Conservation (phyloP, 2,888 invertebrate species). For the Chirona hameri region DNA sequence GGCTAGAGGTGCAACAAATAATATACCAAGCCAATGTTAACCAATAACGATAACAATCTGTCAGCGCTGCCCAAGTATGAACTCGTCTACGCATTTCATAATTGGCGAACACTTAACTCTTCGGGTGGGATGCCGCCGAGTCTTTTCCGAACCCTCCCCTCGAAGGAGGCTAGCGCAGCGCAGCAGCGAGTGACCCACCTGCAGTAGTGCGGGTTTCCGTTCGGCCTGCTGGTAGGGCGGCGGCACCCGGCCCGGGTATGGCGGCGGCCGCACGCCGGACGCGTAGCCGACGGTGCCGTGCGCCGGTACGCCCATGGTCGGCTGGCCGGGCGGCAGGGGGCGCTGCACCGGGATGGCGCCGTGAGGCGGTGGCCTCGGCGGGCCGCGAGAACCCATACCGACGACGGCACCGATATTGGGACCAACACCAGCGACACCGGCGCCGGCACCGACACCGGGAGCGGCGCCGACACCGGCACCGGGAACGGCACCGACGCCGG, state of each 20-base stretch:
- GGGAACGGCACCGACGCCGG: neutral
- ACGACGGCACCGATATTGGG: neutral
- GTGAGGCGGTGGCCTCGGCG: constrained; percentile 8
- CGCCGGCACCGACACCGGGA: too few relatives aligned
- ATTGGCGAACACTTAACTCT: too few relatives aligned
- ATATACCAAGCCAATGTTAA: too few relatives aligned
- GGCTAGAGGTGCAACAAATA: too few relatives aligned
- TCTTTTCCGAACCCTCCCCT: too few relatives aligned
- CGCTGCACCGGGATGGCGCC: constrained; percentile 2
- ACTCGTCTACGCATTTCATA: too few relatives aligned
- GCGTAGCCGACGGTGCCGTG: constrained; percentile 3
- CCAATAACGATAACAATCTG: too few relatives aligned
- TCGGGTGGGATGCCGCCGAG: too few relatives aligned
- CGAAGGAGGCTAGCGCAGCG: too few relatives aligned
- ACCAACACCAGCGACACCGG: neutral
- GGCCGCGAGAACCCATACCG: neutral
- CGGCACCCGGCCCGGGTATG: constrained; percentile 11
- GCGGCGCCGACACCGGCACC: neutral
- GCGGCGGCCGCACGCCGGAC: constrained; percentile 1
- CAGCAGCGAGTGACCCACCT: neutral
- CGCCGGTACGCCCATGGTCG: constrained; percentile 27
- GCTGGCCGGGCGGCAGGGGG: constrained; percentile 7
- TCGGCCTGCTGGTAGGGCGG: constrained; percentile 1
- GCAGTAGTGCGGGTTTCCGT: constrained; percentile 1
- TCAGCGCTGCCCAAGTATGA: too few relatives aligned